A percentile compares a stretch with the other conserved stretches of the same genome.
Conservation (phyloP, 2,113 vertebrate species). For the Stomatorhinus ivindoensis region DNA sequence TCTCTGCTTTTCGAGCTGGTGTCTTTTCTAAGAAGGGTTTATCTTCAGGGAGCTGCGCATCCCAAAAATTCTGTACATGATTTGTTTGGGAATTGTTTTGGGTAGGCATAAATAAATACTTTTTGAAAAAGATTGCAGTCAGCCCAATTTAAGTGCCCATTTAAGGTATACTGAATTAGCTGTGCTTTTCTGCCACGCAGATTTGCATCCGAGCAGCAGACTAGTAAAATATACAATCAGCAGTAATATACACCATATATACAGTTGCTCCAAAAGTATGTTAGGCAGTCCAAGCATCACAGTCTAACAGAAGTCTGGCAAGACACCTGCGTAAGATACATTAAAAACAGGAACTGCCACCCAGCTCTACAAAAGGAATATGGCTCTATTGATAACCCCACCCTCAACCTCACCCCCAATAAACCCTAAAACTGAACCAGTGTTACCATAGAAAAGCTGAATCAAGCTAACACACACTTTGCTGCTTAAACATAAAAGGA, state of each 20-base stretch:
- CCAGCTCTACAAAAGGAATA: background rate
- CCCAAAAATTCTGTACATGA: background rate
- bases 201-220: background rate
- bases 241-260: background rate
- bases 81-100: background rate
- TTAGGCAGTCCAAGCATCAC: background rate
- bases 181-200: background rate
- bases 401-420: background rate
- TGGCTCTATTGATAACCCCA: background rate
- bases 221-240: background rate
- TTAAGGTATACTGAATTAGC: background rate
- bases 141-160: background rate
- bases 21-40: background rate
- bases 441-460: background rate
- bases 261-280: background rate
- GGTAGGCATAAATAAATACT: background rate
- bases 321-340: background rate
- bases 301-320: background rate
- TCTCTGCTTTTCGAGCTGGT: background rate
- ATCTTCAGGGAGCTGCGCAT: background rate
- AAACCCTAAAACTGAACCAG: background rate
- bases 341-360: background rate
- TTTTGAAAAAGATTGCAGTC: background rate
- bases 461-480: background rate
- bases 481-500: conserved; percentile 6